Conservation (phyloP, 2,797 vertebrate genomes). For the Protosalanx chinensis region DNA sequence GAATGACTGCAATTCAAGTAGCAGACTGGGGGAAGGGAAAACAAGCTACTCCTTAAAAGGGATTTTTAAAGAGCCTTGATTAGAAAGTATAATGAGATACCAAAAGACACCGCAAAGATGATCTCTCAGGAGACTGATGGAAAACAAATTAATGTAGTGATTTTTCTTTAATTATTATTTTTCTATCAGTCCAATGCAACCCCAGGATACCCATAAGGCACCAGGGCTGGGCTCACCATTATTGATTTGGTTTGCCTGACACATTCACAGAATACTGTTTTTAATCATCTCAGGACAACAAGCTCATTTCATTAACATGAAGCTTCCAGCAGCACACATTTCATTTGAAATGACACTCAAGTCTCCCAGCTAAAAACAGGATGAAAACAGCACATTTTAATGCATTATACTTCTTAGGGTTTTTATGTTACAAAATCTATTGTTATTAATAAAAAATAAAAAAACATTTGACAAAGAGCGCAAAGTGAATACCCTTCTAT, state of each 20-base stretch:
- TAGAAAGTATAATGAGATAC: conserved; percentile 91
- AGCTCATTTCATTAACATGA: conserved; percentile 83
- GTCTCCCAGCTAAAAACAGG: conserved; percentile 74
- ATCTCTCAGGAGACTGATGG: conserved; percentile 80
- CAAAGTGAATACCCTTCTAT: not conserved
- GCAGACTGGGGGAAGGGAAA: conserved; percentile 86
- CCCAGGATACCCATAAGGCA: conserved; percentile 74
- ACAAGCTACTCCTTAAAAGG: conserved; percentile 81
- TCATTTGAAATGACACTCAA: conserved; percentile 84
- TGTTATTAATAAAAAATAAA: not conserved
- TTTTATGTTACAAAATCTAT: conserved; percentile 41
- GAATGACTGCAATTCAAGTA: conserved; percentile 86
- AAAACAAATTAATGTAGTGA: conserved; percentile 86
- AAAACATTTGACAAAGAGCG: not conserved
- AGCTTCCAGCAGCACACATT: conserved; percentile 81
- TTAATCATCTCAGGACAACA: conserved; percentile 87
- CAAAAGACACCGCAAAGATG: conserved; percentile 83
- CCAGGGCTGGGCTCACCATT: conserved; percentile 77
- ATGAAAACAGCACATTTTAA: conserved; percentile 77
- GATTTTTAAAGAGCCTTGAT: conserved; percentile 85
- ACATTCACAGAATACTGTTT: conserved; percentile 90
- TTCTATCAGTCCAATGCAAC: conserved; percentile 75
- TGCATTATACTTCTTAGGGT: conserved; percentile 76
- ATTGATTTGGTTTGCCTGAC: conserved; percentile 85
- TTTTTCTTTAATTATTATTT: conserved; percentile 88